These are phyloP conservation scores for Atherinomorus stipes DNA, from an alignment of 2,113 vertebrate genomes.

Conservation along the genomic window DNA sequence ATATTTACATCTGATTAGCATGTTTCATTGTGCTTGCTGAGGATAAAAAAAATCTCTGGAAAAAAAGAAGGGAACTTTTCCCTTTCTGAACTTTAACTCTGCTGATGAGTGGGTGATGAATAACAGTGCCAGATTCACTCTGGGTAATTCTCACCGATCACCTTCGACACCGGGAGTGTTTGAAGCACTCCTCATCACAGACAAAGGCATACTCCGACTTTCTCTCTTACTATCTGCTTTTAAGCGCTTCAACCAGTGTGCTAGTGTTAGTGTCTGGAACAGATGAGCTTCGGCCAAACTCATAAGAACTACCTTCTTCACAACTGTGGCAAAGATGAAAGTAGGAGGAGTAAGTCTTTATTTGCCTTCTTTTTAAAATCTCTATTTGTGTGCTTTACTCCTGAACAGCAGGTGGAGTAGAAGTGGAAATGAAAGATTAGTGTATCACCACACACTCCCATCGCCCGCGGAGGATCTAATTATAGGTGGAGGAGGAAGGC, in stretches of 20 bases:
- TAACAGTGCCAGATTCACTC: conserved; percentile 45
- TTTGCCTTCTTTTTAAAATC: conserved; percentile 43
- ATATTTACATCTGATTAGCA: conserved; percentile 49
- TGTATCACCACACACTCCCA: conserved; percentile 81
- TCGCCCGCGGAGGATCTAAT: conserved; percentile 92
- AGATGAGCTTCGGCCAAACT: conserved; percentile 16
- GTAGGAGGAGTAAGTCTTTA: conserved; percentile 19
- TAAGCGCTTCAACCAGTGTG: conserved; percentile 46
- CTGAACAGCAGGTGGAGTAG: conserved; percentile 85
- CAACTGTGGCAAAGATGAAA: conserved; percentile 26
- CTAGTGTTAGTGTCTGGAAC: conserved; percentile 22
- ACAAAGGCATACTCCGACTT: conserved; percentile 33
- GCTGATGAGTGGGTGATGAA: conserved; percentile 65
- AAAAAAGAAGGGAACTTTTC: conserved; percentile 42
- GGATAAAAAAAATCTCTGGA: conserved; percentile 34
- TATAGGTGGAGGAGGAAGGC: conserved; percentile 88
- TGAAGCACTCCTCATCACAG: conserved; percentile 60
- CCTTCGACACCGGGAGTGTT: conserved; percentile 56
- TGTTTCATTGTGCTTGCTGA: conserved; percentile 35
- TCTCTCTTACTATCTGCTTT: conserved; percentile 47
- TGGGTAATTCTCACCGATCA: conserved; percentile 38
- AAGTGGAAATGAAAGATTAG: conserved; percentile 88
- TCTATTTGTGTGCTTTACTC: conserved; percentile 67
- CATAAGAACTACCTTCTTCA: conserved; percentile 23
- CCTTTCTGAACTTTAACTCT: conserved; percentile 50